phyloP scores from a whole-genome alignment of 2,888 invertebrate species.

The Augochlorella aurata region DNA sequence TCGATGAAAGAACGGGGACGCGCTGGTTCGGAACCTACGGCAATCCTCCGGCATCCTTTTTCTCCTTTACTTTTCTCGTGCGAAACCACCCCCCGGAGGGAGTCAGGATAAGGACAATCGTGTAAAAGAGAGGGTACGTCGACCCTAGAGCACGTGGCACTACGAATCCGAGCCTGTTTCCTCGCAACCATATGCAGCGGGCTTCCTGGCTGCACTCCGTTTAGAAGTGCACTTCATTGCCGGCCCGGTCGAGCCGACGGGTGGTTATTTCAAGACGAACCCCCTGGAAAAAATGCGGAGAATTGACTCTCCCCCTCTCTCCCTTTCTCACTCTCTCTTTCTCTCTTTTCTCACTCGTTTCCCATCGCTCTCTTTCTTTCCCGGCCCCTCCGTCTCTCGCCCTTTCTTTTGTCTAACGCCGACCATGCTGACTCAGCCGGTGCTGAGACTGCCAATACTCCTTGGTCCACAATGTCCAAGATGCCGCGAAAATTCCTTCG shows the following conservation, averaged over 20 bases:
- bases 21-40: constrained; percentile 26
- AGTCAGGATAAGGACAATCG: constrained; percentile 18
- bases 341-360: not conserved
- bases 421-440: constrained; percentile 51
- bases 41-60: constrained; percentile 42
- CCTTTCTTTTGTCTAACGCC: constrained; percentile 50
- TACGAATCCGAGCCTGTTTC: constrained; percentile 39
- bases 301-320: constrained; percentile 23
- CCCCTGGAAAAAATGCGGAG: constrained; percentile 35
- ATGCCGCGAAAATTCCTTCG: not conserved
- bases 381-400: not conserved
- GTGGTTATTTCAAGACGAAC: constrained; percentile 67
- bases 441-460: constrained; percentile 38
- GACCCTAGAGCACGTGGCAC: constrained; percentile 62
- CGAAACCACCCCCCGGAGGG: not conserved
- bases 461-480: not conserved
- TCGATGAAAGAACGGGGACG: constrained; percentile 41
- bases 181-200: constrained; percentile 60
- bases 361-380: not conserved
- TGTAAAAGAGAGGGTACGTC: constrained; percentile 47
- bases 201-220: constrained; percentile 54
- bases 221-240: constrained; percentile 63
- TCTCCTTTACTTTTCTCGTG: constrained; percentile 11
- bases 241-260: constrained; percentile 37
- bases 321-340: not conserved